Base-by-base conservation (phyloP, 1,140 invertebrate genomes). In the Nasonia vitripennis region DNA sequence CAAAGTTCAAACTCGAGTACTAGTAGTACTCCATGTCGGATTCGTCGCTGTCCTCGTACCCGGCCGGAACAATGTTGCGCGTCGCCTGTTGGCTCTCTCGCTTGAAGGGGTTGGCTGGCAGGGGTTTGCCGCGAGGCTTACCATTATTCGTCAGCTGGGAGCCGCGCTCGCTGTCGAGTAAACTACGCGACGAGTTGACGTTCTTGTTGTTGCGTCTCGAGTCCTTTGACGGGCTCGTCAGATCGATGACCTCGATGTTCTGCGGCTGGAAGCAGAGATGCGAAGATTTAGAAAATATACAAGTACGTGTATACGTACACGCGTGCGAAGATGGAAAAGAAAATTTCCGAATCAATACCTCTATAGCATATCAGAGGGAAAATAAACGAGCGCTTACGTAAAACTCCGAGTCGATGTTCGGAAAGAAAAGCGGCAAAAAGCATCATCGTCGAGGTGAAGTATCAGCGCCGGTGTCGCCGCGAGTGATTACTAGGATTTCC, bases 171-270 rank as follows among this genome's bases (percentile, higher is more conserved):
- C 74, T 85, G 2, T 85, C 82, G 23, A 87, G 75, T 23, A 87
- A 89, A 45, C 68, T 48, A 0, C n/a, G 12, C n/a, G 51, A 51
- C 2, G 78, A 51, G n/a, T 62, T 82, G 31, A 17, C 17, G 51
- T 62, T n/a, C 14, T 62, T n/a, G 55, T 62, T n/a, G 55, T 62
- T 62, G 55, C 1, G 17, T 7, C n/a, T 79, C 37, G 34, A 74
- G 11, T 82, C 10, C 51, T 73, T 55, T 2, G 23, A 37, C 27
- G 88, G 89, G 12, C 88, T 89, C 48, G 87, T 88, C 14, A 89
- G 70, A 87, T 88, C 88, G 62, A 89, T 86, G 80, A 88, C 84
- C 62, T 89, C 88, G 37, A 88, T 31, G 0, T 82, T 55, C 2
- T 75, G 11, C 10, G 55, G 0, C 14, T 14, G 31, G 0, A 17